These are phyloP conservation scores for Mechanitis mazaeus DNA, from an alignment of 2,888 invertebrate species.

Conservation along the genomic window DNA sequence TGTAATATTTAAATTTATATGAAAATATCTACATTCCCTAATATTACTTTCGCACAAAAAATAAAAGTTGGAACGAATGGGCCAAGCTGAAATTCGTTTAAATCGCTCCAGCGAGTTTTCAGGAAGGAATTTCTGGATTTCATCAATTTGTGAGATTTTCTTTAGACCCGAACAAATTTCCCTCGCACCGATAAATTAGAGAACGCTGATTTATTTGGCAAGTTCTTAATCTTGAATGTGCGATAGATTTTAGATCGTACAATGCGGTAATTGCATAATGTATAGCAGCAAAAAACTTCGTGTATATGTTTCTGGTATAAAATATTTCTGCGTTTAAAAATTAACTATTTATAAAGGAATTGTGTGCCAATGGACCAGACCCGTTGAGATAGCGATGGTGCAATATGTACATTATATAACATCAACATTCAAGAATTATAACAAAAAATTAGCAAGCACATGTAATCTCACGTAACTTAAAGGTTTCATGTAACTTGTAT, in stretches of 20 bases:
- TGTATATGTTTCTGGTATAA: neutral
- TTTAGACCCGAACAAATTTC: constrained; percentile 47
- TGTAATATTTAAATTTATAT: neutral
- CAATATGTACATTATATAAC: no score
- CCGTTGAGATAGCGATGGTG: no score
- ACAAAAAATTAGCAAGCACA: no score
- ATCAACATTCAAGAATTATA: no score
- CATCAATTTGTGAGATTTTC: constrained; percentile 63
- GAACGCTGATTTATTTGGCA: constrained; percentile 58
- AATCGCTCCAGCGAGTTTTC: constrained; percentile 43
- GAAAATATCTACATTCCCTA: constrained; percentile 1
- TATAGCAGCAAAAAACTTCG: neutral
- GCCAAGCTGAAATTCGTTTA: constrained; percentile 41
- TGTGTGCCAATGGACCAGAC: no score
- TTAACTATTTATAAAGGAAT: no score
- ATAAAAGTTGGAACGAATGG: constrained; percentile 28
- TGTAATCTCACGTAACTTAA: no score
- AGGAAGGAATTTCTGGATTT: constrained; percentile 55
- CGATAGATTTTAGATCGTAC: neutral
- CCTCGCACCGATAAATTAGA: constrained; percentile 58
- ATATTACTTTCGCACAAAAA: constrained; percentile 17
- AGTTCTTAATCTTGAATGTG: constrained; percentile 48
- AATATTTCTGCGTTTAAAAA: neutral
- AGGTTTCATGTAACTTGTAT: no score
- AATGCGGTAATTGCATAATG: neutral